Evolutionary conservation across 2,888 invertebrate species (phyloP).

Genomic region (Lagria hirta): DNA sequence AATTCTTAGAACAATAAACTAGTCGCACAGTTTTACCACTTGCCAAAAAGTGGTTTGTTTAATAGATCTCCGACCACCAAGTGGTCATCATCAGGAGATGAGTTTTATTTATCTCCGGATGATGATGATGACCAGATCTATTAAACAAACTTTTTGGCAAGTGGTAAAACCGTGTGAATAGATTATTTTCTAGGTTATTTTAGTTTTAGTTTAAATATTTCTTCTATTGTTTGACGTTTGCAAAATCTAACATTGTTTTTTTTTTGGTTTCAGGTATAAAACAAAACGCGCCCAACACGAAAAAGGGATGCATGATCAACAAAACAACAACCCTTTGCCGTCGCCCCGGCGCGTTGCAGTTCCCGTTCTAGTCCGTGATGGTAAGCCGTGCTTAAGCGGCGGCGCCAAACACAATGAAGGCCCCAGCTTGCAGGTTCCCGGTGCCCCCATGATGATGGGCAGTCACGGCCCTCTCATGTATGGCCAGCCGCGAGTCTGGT

Average conservation of each 20-base stretch:
- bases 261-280: slow-evolving; percentile 70
- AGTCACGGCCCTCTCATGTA: slow-evolving; percentile 50
- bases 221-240: too few relatives aligned
- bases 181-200: background rate
- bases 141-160: too few relatives aligned
- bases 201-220: too few relatives aligned
- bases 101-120: background rate
- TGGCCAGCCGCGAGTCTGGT: slow-evolving; percentile 53
- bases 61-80: background rate
- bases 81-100: too few relatives aligned
- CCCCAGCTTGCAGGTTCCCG: slow-evolving; percentile 39
- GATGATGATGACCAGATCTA: background rate
- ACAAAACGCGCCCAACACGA: slow-evolving; percentile 97
- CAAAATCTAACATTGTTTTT: background rate
- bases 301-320: slow-evolving; percentile 71
- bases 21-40: too few relatives aligned
- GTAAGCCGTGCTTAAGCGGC: slow-evolving; percentile 80
- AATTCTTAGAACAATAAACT: too few relatives aligned
- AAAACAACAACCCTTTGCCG: slow-evolving; percentile 56
- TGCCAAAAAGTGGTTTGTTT: too few relatives aligned
- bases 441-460: slow-evolving; percentile 48
- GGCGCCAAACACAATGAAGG: slow-evolving; percentile 49
- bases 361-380: slow-evolving; percentile 91
- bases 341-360: slow-evolving; percentile 92
- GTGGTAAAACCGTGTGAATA: too few relatives aligned